Evolutionary conservation across 2,888 invertebrate genomes (phyloP).

Genomic region (Dyspetes luteomarginatus): DNA sequence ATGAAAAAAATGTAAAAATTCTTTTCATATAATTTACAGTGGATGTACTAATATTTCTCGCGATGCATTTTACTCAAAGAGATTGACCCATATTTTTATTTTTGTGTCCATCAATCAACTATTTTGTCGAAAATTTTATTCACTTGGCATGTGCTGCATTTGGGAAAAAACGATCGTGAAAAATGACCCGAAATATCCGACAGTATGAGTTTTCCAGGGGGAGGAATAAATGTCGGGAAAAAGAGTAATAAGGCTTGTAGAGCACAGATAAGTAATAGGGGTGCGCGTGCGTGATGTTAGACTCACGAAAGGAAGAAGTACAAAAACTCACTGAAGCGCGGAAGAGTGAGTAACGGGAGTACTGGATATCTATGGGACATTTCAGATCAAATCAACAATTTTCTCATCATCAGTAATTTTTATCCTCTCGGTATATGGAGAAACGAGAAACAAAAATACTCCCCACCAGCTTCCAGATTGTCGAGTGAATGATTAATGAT

Average conservation of each 20-base stretch:
- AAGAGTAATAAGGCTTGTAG: constrained; percentile 28
- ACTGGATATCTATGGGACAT: constrained; percentile 16
- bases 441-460: too few species aligned
- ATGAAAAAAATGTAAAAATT: too few species aligned
- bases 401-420: too few species aligned
- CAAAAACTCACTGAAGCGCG: constrained; percentile 65
- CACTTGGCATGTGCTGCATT: neutral
- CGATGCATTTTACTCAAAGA: neutral
- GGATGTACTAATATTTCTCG: neutral
- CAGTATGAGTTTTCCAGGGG: neutral
- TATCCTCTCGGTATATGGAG: too few species aligned
- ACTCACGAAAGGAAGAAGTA: constrained; percentile 63
- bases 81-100: neutral
- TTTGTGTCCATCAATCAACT: neutral
- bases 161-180: constrained; percentile 66
- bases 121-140: neutral
- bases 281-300: constrained; percentile 31
- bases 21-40: too few species aligned
- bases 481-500: too few species aligned
- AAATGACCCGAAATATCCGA: constrained; percentile 67
- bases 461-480: too few species aligned
- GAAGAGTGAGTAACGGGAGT: constrained; percentile 61
- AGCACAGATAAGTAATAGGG: constrained; percentile 33
- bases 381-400: too few species aligned
- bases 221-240: constrained; percentile 11